Conservation (phyloP, 2,113 vertebrate species). For the Eonycteris spelaea region DNA sequence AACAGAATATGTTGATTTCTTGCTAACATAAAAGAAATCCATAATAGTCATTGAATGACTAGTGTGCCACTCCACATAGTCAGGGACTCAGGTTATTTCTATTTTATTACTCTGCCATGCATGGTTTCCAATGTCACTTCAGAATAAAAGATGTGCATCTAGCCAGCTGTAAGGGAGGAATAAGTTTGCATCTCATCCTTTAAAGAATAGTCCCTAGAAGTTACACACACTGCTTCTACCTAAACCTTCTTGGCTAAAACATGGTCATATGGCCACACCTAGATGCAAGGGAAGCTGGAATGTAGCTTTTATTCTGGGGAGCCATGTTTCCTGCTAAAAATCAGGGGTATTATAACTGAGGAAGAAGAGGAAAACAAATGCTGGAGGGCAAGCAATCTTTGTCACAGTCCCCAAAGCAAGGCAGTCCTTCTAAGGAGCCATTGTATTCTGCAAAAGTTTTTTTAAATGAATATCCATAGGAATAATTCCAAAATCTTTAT, state of each 20-base stretch:
- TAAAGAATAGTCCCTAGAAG: neutral
- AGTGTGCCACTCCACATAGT: neutral
- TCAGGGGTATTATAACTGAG: neutral
- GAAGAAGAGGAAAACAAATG: neutral
- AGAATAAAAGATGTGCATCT: neutral
- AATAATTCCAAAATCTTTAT: slow-evolving; percentile 27
- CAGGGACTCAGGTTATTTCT: neutral
- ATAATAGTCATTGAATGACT: neutral
- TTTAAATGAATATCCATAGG: neutral
- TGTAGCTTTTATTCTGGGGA: neutral
- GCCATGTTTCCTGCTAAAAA: neutral
- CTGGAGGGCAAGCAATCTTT: neutral
- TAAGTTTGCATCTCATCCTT: neutral
- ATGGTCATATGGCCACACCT: neutral
- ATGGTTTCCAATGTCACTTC: neutral
- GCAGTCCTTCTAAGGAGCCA: neutral
- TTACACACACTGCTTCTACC: neutral
- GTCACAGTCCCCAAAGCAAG: neutral
- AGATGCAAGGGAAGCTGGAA: neutral
- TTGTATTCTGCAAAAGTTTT: neutral
- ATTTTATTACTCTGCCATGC: neutral
- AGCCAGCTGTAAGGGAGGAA: neutral
- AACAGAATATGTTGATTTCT: slow-evolving; percentile 4
- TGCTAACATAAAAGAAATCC: slow-evolving; percentile 6
- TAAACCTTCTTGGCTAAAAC: neutral